These are phyloP conservation scores for Ligdia adustata DNA, from an alignment of 2,888 invertebrate genomes.

Conservation along the genomic window DNA sequence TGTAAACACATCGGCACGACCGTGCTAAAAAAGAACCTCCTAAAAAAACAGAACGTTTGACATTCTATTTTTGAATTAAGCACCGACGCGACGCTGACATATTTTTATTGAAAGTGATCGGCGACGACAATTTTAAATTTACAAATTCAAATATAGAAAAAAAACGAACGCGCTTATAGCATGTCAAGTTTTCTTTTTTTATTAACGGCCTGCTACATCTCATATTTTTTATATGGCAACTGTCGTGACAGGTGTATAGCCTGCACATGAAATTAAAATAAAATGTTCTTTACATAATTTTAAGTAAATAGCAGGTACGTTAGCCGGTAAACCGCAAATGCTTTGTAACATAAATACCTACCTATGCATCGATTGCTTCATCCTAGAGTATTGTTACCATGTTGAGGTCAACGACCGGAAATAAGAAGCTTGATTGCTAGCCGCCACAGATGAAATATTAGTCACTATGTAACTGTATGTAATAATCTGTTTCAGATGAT, in stretches of 20 bases:
- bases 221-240: slow-evolving; percentile 3
- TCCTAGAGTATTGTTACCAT: slow-evolving; percentile 26
- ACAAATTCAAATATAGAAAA: slow-evolving; percentile 20
- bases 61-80: slow-evolving; percentile 21
- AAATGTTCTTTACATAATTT: slow-evolving; percentile 60
- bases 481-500: slow-evolving; percentile 8
- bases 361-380: slow-evolving; percentile 36
- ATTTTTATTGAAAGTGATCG: slow-evolving; percentile 21
- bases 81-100: slow-evolving; percentile 7
- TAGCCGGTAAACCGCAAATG: slow-evolving; percentile 67
- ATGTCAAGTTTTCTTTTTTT: slow-evolving; percentile 11
- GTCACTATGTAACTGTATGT: slow-evolving; percentile 4
- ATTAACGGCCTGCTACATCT: not conserved
- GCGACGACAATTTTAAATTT: slow-evolving; percentile 19
- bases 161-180: slow-evolving; percentile 9
- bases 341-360: slow-evolving; percentile 42
- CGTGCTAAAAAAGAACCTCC: slow-evolving; percentile 30
- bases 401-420: slow-evolving; percentile 27
- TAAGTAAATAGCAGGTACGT: slow-evolving; percentile 69
- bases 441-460: slow-evolving; percentile 1
- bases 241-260: slow-evolving; percentile 57
- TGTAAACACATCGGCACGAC: slow-evolving; percentile 63
- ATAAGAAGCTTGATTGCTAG: slow-evolving; percentile 27
- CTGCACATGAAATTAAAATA: slow-evolving; percentile 13
- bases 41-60: slow-evolving; percentile 26